phyloP scores from a whole-genome alignment of 1,140 invertebrate genomes.

The Anthonomus grandis region DNA sequence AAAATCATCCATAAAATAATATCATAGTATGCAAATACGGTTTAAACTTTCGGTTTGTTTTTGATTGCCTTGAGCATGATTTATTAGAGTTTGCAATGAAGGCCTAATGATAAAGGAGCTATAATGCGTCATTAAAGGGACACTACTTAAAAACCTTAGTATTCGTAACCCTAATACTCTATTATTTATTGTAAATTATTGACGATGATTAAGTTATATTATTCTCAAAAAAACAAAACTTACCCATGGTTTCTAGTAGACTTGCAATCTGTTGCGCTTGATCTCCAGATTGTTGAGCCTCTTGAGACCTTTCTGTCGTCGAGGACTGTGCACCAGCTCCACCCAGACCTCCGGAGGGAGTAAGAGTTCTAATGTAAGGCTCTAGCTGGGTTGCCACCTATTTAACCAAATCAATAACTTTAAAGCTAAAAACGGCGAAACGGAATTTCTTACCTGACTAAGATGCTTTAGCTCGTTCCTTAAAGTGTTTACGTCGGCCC shows the following conservation, averaged over 20 bases:
- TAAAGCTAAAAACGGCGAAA: not conserved
- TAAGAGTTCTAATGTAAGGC: slow-evolving; percentile 61
- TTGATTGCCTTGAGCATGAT: too few relatives aligned
- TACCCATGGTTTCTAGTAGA: slow-evolving; percentile 57
- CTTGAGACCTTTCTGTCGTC: too few relatives aligned
- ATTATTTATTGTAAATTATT: not conserved
- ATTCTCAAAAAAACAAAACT: slow-evolving; percentile 9
- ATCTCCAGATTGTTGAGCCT: slow-evolving; percentile 26
- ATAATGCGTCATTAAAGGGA: too few relatives aligned
- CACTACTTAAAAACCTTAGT: too few relatives aligned
- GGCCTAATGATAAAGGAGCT: too few relatives aligned
- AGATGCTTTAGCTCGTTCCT: slow-evolving; percentile 65
- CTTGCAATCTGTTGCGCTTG: slow-evolving; percentile 54
- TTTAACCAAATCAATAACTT: not conserved
- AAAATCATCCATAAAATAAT: too few relatives aligned
- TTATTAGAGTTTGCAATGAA: too few relatives aligned
- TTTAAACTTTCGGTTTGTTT: too few relatives aligned
- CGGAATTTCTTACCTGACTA: slow-evolving; percentile 49
- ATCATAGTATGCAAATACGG: too few relatives aligned
- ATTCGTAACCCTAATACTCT: too few relatives aligned
- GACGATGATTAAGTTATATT: not conserved
- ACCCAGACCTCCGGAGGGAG: slow-evolving; percentile 45
- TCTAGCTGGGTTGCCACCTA: slow-evolving; percentile 60
- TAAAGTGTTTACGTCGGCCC: slow-evolving; percentile 63
- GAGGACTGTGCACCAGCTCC: too few relatives aligned